Base-by-base conservation (phyloP, 1,140 invertebrate species). In the Rhopalosiphum maidis region DNA sequence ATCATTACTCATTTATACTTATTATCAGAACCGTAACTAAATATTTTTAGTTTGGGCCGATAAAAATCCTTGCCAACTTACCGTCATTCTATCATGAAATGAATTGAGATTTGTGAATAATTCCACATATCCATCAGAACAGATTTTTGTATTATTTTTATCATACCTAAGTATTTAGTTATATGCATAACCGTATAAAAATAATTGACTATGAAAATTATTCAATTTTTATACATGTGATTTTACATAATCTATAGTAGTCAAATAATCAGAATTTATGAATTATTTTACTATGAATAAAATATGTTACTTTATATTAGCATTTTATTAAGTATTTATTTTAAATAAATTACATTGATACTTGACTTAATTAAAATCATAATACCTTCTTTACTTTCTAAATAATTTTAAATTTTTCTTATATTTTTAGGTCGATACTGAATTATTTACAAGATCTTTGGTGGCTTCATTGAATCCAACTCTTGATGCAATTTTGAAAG, bases 401-500 rank as follows among this genome's bases (percentile, higher is more conserved):
- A n/a, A n/a, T 77, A 77, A 77, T 77, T 18, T n/a, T n/a, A 6
- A 77, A 77, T 77, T 77, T 6, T 35, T 18, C n/a, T 77, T 18
- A 18, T 94, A 88, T 89, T 95, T 95, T 68, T 94, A 98, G 96
- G 96, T 96, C 94, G 96, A 98, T 35, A 96, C 97, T 94, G 98
- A 98, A 94, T 96, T 96, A 1, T 95, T 99, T 90, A 96, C 97
- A 93, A 95, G 96, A 48, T 96, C 97, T 2, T 96, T 97, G 21
- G 96, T 96, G 3, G 96, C 96, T 93, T 96, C 97, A 0, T 95
- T 97, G 23, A 96, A 96, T 94, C 96, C 96, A 4, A 96, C 96
- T 41, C 96, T 98, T 41, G 97, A 97, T 94, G 95, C 96, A 30
- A 97, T 96, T 87, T 98, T 97, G 95, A 97, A 96, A 94, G 97